These are phyloP conservation scores for Agapornis canus DNA, from an alignment of 2,797 vertebrate species.

Conservation along the genomic window DNA sequence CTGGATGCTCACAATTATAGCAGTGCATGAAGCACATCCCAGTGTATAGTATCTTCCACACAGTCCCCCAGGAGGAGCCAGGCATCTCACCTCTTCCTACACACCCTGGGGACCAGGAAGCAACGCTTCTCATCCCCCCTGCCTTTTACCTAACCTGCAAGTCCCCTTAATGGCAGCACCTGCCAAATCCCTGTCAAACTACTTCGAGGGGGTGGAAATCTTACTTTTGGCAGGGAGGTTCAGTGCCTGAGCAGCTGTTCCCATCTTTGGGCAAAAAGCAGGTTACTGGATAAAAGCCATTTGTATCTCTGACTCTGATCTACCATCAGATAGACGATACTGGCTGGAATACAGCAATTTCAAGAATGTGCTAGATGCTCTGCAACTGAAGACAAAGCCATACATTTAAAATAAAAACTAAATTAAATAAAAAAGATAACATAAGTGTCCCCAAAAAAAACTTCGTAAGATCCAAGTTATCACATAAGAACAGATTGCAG, in stretches of 20 bases:
- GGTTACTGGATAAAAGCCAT: background rate
- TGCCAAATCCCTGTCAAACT: background rate
- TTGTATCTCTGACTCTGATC: background rate
- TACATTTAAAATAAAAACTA: background rate
- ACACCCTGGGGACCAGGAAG: background rate
- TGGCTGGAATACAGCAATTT: background rate
- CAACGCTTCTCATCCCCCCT: accelerated
- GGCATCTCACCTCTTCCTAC: accelerated
- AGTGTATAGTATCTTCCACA: background rate
- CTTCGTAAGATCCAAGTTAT: background rate
- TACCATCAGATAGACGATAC: accelerated
- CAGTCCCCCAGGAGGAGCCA: accelerated
- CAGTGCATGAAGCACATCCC: background rate
- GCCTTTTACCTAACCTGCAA: background rate
- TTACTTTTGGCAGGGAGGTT: background rate
- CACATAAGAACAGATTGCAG: background rate
- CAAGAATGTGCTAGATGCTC: background rate
- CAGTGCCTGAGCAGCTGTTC: background rate
- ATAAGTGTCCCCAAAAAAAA: background rate
- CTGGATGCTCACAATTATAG: background rate
- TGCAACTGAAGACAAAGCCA: background rate
- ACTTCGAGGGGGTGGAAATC: background rate
- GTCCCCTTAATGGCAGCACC: background rate
- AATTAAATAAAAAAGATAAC: background rate
- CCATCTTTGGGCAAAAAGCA: background rate